A percentile compares a stretch with the other conserved stretches of the same genome.
phyloP scores from a whole-genome alignment of 2,797 vertebrate genomes.

The Coregonus ussuriensis region DNA sequence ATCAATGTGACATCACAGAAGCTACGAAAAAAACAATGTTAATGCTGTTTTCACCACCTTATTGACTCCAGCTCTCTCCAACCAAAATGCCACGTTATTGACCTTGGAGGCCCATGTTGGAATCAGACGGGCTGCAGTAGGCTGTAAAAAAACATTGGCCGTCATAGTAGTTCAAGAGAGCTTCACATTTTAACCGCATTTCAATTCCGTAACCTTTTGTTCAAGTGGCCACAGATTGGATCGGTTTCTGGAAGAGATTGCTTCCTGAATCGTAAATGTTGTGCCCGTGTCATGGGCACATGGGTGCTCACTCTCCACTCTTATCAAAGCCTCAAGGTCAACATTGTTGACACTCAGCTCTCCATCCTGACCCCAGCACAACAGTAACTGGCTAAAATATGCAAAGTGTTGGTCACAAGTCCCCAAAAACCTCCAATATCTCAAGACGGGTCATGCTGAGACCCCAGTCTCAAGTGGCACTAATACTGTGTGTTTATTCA shows the following conservation, averaged over 20 bases:
- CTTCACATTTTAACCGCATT: constrained; percentile 53
- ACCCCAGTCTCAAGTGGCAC: neutral
- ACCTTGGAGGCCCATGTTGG: constrained; percentile 40
- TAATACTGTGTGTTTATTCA: neutral
- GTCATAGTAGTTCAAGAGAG: constrained; percentile 46
- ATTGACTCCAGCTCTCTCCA: constrained; percentile 35
- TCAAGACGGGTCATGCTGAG: neutral
- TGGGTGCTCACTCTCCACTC: constrained; percentile 17
- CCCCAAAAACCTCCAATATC: neutral
- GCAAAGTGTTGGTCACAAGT: constrained; percentile 10
- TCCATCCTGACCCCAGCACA: constrained; percentile 13
- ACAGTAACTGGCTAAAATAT: constrained; percentile 18
- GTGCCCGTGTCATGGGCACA: constrained; percentile 36
- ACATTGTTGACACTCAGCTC: constrained; percentile 2
- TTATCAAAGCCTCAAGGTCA: constrained; percentile 5
- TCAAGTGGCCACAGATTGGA: constrained; percentile 53
- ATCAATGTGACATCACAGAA: neutral
- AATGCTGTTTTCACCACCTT: constrained; percentile 20
- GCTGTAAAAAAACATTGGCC: constrained; percentile 30
- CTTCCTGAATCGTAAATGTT: constrained; percentile 54
- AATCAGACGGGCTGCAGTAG: constrained; percentile 32
- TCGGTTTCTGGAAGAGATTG: constrained; percentile 52
- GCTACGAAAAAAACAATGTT: neutral
- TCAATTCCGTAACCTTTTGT: constrained; percentile 55
- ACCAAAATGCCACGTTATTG: constrained; percentile 44